These are phyloP conservation scores for Andinoacara biseriatus DNA, from an alignment of 2,113 vertebrate genomes.

Conservation along the genomic window DNA sequence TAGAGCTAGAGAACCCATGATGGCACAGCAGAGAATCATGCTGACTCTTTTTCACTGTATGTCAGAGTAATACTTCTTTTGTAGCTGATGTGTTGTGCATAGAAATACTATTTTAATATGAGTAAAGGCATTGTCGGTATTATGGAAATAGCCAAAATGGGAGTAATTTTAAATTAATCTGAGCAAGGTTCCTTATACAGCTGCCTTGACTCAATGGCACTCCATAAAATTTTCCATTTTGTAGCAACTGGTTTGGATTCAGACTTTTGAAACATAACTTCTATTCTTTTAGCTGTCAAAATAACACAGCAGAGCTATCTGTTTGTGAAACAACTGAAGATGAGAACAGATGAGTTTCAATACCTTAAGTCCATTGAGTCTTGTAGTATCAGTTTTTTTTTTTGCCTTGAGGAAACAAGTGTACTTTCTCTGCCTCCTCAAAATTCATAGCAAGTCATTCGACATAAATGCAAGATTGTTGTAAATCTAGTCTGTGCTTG, in stretches of 20 bases:
- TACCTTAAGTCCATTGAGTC: conserved; percentile 20
- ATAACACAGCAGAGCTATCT: not conserved
- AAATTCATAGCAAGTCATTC: not conserved
- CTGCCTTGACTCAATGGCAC: not conserved
- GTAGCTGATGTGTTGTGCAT: conserved; percentile 2
- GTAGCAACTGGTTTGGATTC: not conserved
- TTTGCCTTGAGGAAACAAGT: not conserved
- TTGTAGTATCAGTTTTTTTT: conserved; percentile 9
- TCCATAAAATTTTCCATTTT: not conserved
- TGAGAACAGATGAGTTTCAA: conserved; percentile 23
- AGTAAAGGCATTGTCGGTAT: not conserved
- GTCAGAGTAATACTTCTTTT: conserved; percentile 32
- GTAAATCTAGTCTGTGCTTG: not conserved
- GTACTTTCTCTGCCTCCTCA: not conserved
- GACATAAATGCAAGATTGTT: not conserved
- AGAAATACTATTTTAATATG: not conserved
- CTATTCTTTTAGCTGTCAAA: conserved; percentile 10
- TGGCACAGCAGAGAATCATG: conserved; percentile 25
- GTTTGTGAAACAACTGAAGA: conserved; percentile 16
- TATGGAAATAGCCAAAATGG: not conserved
- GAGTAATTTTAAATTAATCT: not conserved
- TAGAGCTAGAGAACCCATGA: conserved; percentile 32
- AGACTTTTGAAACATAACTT: not conserved
- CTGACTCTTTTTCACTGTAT: conserved; percentile 15
- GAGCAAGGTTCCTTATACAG: not conserved